These are phyloP conservation scores for Callimorpha dominula DNA, from an alignment of 2,888 invertebrate genomes.

Conservation along the genomic window DNA sequence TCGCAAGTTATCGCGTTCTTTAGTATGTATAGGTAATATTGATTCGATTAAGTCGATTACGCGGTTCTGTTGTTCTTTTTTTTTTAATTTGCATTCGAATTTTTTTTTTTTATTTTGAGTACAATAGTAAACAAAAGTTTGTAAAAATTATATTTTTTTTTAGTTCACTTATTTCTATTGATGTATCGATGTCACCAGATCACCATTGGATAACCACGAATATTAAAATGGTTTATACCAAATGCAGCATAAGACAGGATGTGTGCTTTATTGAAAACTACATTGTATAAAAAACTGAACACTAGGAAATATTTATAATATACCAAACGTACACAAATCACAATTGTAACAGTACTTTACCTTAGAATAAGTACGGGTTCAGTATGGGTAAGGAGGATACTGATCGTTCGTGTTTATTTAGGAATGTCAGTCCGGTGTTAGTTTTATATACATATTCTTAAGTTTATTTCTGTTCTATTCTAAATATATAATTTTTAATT, in stretches of 20 bases:
- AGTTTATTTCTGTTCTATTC: no score
- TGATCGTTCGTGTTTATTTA: neutral
- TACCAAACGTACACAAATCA: neutral
- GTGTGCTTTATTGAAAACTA: neutral
- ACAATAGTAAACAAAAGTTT: neutral
- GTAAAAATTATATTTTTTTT: no score
- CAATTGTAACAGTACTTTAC: no score
- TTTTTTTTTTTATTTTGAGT: neutral
- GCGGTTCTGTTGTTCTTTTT: neutral
- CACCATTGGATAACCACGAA: neutral
- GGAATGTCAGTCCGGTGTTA: neutral
- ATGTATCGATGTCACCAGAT: neutral
- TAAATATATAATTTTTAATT: neutral
- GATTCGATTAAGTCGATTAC: neutral
- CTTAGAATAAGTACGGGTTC: neutral
- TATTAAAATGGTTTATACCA: no score
- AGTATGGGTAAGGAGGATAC: neutral
- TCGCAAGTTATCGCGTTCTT: no score
- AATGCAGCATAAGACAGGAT: neutral
- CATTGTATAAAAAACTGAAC: neutral
- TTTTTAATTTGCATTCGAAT: neutral
- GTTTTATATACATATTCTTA: neutral
- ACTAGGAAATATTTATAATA: neutral
- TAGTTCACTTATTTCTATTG: no score
- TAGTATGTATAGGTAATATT: neutral